Conservation (phyloP, 2,888 invertebrate genomes). For the Drosophila subsilvestris region DNA sequence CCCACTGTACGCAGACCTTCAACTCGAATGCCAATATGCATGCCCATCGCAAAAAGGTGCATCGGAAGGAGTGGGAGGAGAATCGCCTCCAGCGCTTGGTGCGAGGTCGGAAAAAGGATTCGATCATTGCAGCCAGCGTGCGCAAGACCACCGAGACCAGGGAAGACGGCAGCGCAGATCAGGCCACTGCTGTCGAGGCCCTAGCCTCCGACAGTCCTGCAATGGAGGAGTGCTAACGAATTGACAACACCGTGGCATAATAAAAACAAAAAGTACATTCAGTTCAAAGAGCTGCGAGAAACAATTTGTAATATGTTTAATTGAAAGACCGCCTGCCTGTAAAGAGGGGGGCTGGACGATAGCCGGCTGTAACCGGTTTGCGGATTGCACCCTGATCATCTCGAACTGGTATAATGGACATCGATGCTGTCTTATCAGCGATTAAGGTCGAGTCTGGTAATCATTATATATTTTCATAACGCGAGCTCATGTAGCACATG, state of each 20-base stretch:
- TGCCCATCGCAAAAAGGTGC: slow-evolving; percentile 83
- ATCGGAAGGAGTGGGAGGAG: slow-evolving; percentile 82
- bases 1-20: slow-evolving; percentile 83
- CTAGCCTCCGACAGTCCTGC: background rate
- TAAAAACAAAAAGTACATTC: slow-evolving; percentile 47
- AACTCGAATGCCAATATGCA: slow-evolving; percentile 84
- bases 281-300: background rate
- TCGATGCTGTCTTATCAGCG: slow-evolving; percentile 67
- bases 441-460: slow-evolving; percentile 73
- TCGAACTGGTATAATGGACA: slow-evolving; percentile 58
- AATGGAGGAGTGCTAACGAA: slow-evolving; percentile 26
- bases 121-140: slow-evolving; percentile 59
- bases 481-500: slow-evolving; percentile 56
- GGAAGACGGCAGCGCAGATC: background rate
- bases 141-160: slow-evolving; percentile 62
- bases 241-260: slow-evolving; percentile 28
- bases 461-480: slow-evolving; percentile 26
- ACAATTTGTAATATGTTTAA: slow-evolving; percentile 53
- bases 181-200: background rate
- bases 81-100: slow-evolving; percentile 45
- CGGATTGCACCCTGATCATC: slow-evolving; percentile 37
- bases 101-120: slow-evolving; percentile 47
- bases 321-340: slow-evolving; percentile 45
- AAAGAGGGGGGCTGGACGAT: background rate
- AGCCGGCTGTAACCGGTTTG: slow-evolving; percentile 56